Percentiles rank a stretch among this genome's conserved stretches.
These are phyloP conservation scores for Sebastiscus tertius DNA, from an alignment of 2,797 vertebrate genomes.

Conservation along the genomic window DNA sequence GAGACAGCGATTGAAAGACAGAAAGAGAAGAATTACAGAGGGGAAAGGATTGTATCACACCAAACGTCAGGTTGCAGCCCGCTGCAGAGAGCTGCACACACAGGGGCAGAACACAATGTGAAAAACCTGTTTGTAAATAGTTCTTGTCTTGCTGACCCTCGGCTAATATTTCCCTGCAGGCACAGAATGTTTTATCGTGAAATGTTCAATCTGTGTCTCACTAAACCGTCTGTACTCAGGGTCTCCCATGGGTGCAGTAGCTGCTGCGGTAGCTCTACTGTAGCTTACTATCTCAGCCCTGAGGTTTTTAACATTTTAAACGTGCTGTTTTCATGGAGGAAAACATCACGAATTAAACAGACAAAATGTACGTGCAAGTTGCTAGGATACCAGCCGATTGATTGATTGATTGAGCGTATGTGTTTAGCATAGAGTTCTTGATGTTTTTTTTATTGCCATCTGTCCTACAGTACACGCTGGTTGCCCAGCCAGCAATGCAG, in stretches of 20 bases:
- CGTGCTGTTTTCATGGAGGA: not conserved
- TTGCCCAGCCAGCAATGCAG: not conserved
- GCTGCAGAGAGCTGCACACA: slow-evolving; percentile 21
- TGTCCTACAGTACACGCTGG: not conserved
- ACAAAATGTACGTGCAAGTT: slow-evolving; percentile 15
- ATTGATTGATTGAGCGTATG: slow-evolving; percentile 8
- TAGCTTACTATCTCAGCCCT: not conserved
- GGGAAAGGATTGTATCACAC: slow-evolving; percentile 24
- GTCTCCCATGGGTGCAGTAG: slow-evolving; percentile 41
- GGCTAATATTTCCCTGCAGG: slow-evolving; percentile 42
- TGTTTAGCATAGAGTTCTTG: not conserved
- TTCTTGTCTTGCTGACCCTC: slow-evolving; percentile 51
- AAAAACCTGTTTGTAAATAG: slow-evolving; percentile 41
- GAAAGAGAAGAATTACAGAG: not conserved
- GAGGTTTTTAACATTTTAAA: slow-evolving; percentile 26
- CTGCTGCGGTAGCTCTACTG: slow-evolving; percentile 18
- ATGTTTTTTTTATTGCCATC: slow-evolving; percentile 5
- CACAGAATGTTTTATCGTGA: slow-evolving; percentile 42
- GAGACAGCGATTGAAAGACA: not conserved
- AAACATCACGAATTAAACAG: not conserved
- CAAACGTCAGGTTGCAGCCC: slow-evolving; percentile 7
- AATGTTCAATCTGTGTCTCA: slow-evolving; percentile 45
- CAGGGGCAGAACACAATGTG: slow-evolving; percentile 12
- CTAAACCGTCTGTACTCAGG: slow-evolving; percentile 23
- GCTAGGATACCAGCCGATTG: slow-evolving; percentile 31